Evolutionary conservation across 2,888 invertebrate genomes (phyloP).

Genomic region (Diarsia mendica): DNA sequence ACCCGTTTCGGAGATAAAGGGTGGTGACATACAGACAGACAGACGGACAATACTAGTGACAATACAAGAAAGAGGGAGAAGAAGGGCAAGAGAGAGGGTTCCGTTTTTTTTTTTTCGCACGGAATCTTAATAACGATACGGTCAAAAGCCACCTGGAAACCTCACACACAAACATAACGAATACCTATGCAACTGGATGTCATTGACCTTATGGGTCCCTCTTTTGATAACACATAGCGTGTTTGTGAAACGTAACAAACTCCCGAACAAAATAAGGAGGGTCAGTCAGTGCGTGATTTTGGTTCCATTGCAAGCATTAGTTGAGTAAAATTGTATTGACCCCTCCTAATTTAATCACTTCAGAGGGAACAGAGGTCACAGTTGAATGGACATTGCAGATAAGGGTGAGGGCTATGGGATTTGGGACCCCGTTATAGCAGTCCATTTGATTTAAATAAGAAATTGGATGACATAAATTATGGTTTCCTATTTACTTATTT

Average conservation of each 20-base stretch:
- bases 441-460: slow-evolving; percentile 78
- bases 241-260: slow-evolving; percentile 36
- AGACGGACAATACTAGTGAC: no score
- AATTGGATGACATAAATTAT: slow-evolving; percentile 66
- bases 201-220: slow-evolving; percentile 52
- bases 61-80: no score
- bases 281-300: slow-evolving; percentile 74
- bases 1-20: no score
- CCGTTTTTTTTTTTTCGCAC: no score
- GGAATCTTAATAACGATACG: neutral
- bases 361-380: slow-evolving; percentile 59
- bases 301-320: slow-evolving; percentile 71
- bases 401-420: slow-evolving; percentile 68
- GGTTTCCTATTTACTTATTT: slow-evolving; percentile 41
- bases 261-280: slow-evolving; percentile 47
- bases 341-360: slow-evolving; percentile 64
- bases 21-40: no score
- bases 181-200: slow-evolving; percentile 7
- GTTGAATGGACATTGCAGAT: slow-evolving; percentile 52
- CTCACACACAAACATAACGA: neutral
- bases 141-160: slow-evolving; percentile 6
- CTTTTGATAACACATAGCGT: slow-evolving; percentile 15
- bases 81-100: no score
- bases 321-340: slow-evolving; percentile 48
- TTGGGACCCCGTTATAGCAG: slow-evolving; percentile 65